Percentiles rank a stretch among this genome's conserved stretches.
phyloP scores from a whole-genome alignment of 2,888 invertebrate genomes.

The Oscheius sp. region DNA sequence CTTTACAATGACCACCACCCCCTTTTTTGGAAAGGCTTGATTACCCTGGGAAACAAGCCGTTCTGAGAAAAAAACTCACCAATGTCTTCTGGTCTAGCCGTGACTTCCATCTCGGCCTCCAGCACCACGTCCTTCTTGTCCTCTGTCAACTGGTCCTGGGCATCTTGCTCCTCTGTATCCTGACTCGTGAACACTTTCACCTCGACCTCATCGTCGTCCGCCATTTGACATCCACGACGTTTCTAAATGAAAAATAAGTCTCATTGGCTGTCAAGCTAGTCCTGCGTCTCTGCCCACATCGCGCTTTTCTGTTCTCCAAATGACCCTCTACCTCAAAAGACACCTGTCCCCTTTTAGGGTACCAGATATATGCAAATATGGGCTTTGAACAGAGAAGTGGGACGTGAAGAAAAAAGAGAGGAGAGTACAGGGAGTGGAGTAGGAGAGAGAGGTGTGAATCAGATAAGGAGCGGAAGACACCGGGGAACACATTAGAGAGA shows the following conservation, averaged over 20 bases:
- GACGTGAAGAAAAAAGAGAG: slow-evolving; percentile 5
- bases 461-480: slow-evolving; percentile 22
- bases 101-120: slow-evolving; percentile 51
- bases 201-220: slow-evolving; percentile 55
- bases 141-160: slow-evolving; percentile 62
- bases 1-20: slow-evolving; percentile 1
- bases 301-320: background rate
- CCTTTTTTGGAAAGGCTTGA: background rate
- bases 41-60: slow-evolving; percentile 2
- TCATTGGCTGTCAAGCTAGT: slow-evolving; percentile 13
- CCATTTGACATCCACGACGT: slow-evolving; percentile 36
- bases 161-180: slow-evolving; percentile 48
- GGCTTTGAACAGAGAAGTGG: background rate
- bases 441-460: slow-evolving; percentile 25
- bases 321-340: slow-evolving; percentile 21
- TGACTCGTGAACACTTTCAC: slow-evolving; percentile 61
- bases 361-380: slow-evolving; percentile 1
- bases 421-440: slow-evolving; percentile 18
- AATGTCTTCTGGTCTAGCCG: slow-evolving; percentile 35
- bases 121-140: slow-evolving; percentile 68
- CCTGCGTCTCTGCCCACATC: slow-evolving; percentile 29
- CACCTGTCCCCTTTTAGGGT: slow-evolving; percentile 26
- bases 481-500: slow-evolving; percentile 12
- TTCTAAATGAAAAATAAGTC: slow-evolving; percentile 36
- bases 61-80: slow-evolving; percentile 43